Evolutionary conservation across 2,113 vertebrate genomes (phyloP), one percentile per base, ranked within the genome.

Genomic region (Platanista minor): DNA sequence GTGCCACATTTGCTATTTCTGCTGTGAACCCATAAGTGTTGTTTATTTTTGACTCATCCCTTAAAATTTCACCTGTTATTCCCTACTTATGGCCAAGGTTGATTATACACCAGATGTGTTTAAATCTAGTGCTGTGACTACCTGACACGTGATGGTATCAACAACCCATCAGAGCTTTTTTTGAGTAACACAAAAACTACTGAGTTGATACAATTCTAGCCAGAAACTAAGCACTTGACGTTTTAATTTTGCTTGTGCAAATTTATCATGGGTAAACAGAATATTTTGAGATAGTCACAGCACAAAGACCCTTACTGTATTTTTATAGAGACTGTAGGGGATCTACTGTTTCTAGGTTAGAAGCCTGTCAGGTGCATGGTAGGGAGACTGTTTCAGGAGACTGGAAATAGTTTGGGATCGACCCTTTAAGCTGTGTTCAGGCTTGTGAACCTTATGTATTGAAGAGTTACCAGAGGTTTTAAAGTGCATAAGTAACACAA

Each of bases 131-230:
- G 29, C 18, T 88, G 2, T 90, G 72, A 86, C 36, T 62, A 8
- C 27, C 39, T 78, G n/a, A 69, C 39, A 61, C 43, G 33, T n/a
- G 41, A 49, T 92, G 54, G 87, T 17, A 72, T 92, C 52, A 90
- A 54, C 86, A 86, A 6, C 77, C 25, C 94, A 9, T 94, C 41
- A 93, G 93, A 88, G 41, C 81, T 80, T 75, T 80, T 80, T 69
- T 62, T 90, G 81, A 75, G 77, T 71, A 91, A 59, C 71, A 33
- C 13, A 23, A 31, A 94, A 91, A 78, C n/a, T 72, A 72, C n/a
- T 80, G 59, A 93, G 69, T 33, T 95, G 12, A 23, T 93, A 21
- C 8, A 62, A 80, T 96, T 92, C 54, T 92, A 95, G 67, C 52
- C 33, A 90, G 87, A 86, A 92, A 75, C 90, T 8, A 62, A 90